A percentile compares a stretch with the other conserved stretches of the same genome.
These are phyloP conservation scores for Lepidostoma basale DNA, from an alignment of 1,140 invertebrate genomes.

Conservation along the genomic window DNA sequence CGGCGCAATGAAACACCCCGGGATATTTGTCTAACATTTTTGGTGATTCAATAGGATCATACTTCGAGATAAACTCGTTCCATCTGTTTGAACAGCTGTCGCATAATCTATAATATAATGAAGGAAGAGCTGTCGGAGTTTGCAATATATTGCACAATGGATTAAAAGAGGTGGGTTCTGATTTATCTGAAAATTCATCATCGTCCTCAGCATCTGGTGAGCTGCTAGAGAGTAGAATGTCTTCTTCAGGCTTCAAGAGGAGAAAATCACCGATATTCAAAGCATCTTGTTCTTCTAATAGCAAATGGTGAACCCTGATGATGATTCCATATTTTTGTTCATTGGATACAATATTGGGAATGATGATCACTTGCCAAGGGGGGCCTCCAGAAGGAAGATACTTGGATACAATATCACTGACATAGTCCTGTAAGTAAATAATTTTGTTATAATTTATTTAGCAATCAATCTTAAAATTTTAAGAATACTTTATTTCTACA, in stretches of 20 bases:
- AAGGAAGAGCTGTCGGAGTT: constrained; percentile 68
- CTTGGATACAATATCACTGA: constrained; percentile 79
- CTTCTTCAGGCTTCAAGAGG: constrained; percentile 63
- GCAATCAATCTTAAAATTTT: not conserved
- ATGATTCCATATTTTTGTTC: constrained; percentile 74
- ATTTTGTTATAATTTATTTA: not conserved
- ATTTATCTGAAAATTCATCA: constrained; percentile 1
- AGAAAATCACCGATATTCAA: constrained; percentile 76
- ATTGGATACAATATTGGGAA: constrained; percentile 62
- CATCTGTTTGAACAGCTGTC: constrained; percentile 74
- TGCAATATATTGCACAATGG: constrained; percentile 65
- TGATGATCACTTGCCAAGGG: constrained; percentile 81
- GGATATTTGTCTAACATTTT: constrained; percentile 67
- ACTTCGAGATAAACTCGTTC: constrained; percentile 79
- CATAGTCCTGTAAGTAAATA: constrained; percentile 68
- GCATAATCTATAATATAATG: constrained; percentile 68
- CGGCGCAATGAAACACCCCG: constrained; percentile 64
- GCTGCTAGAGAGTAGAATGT: constrained; percentile 16
- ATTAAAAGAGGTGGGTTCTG: constrained; percentile 49
- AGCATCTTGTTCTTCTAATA: constrained; percentile 70
- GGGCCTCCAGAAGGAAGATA: constrained; percentile 71
- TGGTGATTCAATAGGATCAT: constrained; percentile 76
- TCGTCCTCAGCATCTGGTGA: not conserved
- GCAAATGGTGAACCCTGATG: constrained; percentile 75
- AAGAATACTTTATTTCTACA: not conserved